Base-by-base conservation (phyloP, 2,888 invertebrate genomes). In the Chrysina gloriosa region DNA sequence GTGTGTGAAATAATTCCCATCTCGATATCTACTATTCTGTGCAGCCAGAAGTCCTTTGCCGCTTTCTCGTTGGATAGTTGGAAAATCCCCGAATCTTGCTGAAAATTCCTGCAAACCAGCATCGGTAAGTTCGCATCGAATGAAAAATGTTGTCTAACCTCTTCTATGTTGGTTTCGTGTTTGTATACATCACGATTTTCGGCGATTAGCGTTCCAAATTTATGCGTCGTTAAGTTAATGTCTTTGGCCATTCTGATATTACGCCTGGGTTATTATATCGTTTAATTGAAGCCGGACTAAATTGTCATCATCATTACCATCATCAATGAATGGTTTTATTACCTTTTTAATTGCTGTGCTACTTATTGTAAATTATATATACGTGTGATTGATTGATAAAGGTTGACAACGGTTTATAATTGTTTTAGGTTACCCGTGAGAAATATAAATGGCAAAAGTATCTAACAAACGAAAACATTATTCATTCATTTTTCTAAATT, bases 341-440 rank as follows among this genome's bases (percentile, higher is more conserved):
- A 61, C 42, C 42, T 29, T 61, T 61, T 61, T 61, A 61, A 61
- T 61, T 61, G 58, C 58, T 25, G 42, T 42, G 58, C 29, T 61
- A 61, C 58, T 61, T 61, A 61, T 61, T 61, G 42, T 61, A 61
- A 61, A 61, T 61, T 61, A 61, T 42, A 61, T 61, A 45, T 61
- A 29, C 58, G 58, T 61, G 58, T 61, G 58, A 61, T 61, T 61
- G 58, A 61, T 61, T 61, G 58, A 42, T 27, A 61, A 61, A 61
- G 11, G 11, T 25, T 23, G 16, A 14, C 16, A 42, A 27, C 21
- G 27, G 42, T 61, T 61, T 61, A 61, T 42, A 27, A 7, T 7
- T 16, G 42, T 27, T 42, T 61, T 61, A 61, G 42, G 42, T 61
- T 42, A 45, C 16, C 58, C 29, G 58, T 27, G 42, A 27, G 42